Base-by-base conservation (phyloP, 2,113 vertebrate genomes). In the Crypturellus undulatus region DNA sequence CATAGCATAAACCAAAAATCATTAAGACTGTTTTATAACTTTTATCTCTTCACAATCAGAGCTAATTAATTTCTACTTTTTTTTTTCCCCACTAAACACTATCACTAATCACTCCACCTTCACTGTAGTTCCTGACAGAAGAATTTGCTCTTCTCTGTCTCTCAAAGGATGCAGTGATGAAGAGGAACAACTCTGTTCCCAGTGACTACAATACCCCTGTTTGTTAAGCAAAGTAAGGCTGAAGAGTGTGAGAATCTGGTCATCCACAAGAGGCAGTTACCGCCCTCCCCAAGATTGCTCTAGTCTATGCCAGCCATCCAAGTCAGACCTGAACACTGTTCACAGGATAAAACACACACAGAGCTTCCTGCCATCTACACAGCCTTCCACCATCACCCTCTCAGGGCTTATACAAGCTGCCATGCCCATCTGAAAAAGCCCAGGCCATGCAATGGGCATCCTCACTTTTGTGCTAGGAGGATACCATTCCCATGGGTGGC, bases 241-340 rank as follows among this genome's bases (percentile, higher is more conserved):
- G 22, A 56, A 64, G 81, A 19, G 7, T 17, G 9, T 0, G 1
- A 47, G 9, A 34, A 43, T 78, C 19, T 60, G 21, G 28, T 6
- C 19, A 2, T 3, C 42, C 0, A 3, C 17, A 24, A 4, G 17
- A 14, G 9, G 12, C 10, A 89, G 10, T 22, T 59, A 0, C 1
- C 26, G 32, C 24, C 12, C 34, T 19, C 11, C 5, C 5, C 3
- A 16, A 49, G 62, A 80, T 9, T 58, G 30, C 13, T 6, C 9
- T 18, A 11, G 10, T 59, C 45, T 10, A 1, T 4, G 25, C 8
- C 17, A 67, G 7, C 8, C 15, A 12, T 7, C 8, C 9, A 32
- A 30, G 43, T n/a, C 2, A 38, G 38, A 85, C 5, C 32, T 28
- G 32, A 56, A 32, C 18, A 69, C 4, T 21, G 16, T 49, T n/a